A percentile compares a stretch with the other conserved stretches of the same genome.
Evolutionary conservation across 2,113 vertebrate genomes (phyloP).

Genomic region (Cisticola juncidis): DNA sequence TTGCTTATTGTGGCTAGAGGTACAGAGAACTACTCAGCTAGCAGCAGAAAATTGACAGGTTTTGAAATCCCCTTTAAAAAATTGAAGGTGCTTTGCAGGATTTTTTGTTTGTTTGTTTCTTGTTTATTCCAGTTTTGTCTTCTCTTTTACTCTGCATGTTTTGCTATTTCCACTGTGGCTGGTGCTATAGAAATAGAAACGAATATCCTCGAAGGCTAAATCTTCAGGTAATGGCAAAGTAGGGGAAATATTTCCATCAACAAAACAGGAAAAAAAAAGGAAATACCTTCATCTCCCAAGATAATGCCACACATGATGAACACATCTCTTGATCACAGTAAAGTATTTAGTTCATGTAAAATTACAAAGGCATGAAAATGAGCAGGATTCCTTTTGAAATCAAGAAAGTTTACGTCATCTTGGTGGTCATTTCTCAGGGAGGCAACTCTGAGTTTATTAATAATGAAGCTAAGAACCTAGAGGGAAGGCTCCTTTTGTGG

Average conservation of each 20-base stretch:
- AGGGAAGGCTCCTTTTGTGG: neutral
- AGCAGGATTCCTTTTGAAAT: slow-evolving; percentile 49
- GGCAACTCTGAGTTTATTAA: neutral
- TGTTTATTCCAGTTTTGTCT: neutral
- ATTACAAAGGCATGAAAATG: slow-evolving; percentile 57
- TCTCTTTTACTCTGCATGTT: neutral
- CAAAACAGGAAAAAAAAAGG: neutral
- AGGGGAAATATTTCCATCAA: neutral
- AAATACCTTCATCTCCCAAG: slow-evolving; percentile 21
- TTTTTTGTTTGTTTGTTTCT: neutral
- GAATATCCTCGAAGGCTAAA: neutral
- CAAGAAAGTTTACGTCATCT: neutral
- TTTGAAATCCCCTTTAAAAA: slow-evolving; percentile 42
- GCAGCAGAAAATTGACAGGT: slow-evolving; percentile 28
- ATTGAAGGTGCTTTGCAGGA: neutral
- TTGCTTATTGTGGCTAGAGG: neutral
- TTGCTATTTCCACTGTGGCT: neutral
- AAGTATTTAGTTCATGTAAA: slow-evolving; percentile 35
- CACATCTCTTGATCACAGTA: slow-evolving; percentile 28
- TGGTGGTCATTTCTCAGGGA: slow-evolving; percentile 41
- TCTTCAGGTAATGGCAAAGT: neutral
- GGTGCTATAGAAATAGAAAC: neutral
- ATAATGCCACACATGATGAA: slow-evolving; percentile 35
- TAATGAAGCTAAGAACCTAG: slow-evolving; percentile 6
- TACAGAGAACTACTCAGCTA: neutral